These are phyloP conservation scores for Schizotus pectinicornis DNA, from an alignment of 2,888 invertebrate genomes.

Conservation along the genomic window DNA sequence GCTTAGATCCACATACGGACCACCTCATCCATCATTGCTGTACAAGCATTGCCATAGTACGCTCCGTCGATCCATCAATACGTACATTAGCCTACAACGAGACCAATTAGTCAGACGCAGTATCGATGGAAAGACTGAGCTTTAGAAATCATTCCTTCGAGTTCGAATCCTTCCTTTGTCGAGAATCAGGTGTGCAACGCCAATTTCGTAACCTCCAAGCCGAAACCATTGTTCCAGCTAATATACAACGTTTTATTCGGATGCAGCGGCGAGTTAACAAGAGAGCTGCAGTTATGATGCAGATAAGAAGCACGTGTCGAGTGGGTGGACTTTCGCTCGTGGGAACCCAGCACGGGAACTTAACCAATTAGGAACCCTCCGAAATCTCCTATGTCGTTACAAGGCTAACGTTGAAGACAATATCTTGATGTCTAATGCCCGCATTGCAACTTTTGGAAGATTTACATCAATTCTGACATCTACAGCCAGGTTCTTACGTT, in stretches of 20 bases:
- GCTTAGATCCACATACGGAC: slow-evolving; percentile 34
- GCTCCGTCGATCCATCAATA: slow-evolving; percentile 53
- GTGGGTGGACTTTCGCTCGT: slow-evolving; percentile 46
- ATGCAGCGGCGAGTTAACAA: slow-evolving; percentile 26
- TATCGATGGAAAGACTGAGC: slow-evolving; percentile 11
- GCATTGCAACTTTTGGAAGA: slow-evolving; percentile 4
- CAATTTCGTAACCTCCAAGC: slow-evolving; percentile 12
- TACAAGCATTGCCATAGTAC: slow-evolving; percentile 42
- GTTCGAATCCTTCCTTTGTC: no score
- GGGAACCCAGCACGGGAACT: slow-evolving; percentile 47
- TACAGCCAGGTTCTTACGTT: no score
- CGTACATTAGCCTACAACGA: slow-evolving; percentile 50
- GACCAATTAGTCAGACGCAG: slow-evolving; percentile 42
- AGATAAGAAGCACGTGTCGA: slow-evolving; percentile 47
- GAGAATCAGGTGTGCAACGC: neutral
- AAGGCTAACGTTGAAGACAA: slow-evolving; percentile 1
- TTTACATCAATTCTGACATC: no score
- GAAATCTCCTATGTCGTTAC: slow-evolving; percentile 14
- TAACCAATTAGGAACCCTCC: slow-evolving; percentile 40
- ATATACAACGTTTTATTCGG: slow-evolving; percentile 15
- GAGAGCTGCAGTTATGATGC: slow-evolving; percentile 30
- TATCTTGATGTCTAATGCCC: slow-evolving; percentile 13
- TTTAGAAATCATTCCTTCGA: no score
- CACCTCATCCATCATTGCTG: slow-evolving; percentile 42
- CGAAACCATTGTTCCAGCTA: neutral